Evolutionary conservation across 23 tunicate genomes (phyloP).

Genomic region (Corella eumyota): DNA sequence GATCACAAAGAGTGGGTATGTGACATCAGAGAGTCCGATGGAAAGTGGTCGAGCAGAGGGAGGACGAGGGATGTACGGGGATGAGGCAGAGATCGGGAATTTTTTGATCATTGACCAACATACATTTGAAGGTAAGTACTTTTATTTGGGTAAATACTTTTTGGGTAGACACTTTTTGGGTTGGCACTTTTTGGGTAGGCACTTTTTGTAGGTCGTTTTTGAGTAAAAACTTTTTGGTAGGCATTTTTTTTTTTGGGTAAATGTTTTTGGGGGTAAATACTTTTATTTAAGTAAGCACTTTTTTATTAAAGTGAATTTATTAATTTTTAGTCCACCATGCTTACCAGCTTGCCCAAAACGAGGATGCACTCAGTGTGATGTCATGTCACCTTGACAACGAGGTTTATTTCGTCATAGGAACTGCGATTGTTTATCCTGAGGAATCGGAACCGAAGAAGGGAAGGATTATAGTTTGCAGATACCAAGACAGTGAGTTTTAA

Average conservation of each 20-base stretch:
- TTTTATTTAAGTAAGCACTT: no score
- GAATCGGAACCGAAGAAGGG: constrained; percentile 88
- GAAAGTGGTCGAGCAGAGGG: constrained; percentile 8
- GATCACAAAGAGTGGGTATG: constrained; percentile 18
- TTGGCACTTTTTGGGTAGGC: no score
- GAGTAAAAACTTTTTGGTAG: no score
- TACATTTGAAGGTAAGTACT: constrained; percentile 70
- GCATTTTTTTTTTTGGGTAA: no score
- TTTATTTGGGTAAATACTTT: no score
- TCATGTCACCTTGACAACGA: constrained; percentile 52
- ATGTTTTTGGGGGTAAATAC: no score
- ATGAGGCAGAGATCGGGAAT: constrained; percentile 54
- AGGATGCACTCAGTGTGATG: constrained; percentile 56
- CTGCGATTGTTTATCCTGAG: constrained; percentile 75
- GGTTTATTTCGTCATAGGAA: constrained; percentile 75
- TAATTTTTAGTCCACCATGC: constrained; percentile 49
- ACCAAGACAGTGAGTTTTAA: constrained; percentile 43
- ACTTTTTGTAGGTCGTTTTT: no score
- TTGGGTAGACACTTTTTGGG: no score
- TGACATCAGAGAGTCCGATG: no score
- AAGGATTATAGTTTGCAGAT: constrained; percentile 67
- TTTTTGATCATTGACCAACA: constrained; percentile 81
- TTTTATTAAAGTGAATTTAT: no score
- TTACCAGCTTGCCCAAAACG: constrained; percentile 56
- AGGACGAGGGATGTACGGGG: constrained; percentile 26